Evolutionary conservation across 2,797 vertebrate species (phyloP), one percentile per base, ranked within the genome.

Genomic region (Ctenopoma kingsleyae): DNA sequence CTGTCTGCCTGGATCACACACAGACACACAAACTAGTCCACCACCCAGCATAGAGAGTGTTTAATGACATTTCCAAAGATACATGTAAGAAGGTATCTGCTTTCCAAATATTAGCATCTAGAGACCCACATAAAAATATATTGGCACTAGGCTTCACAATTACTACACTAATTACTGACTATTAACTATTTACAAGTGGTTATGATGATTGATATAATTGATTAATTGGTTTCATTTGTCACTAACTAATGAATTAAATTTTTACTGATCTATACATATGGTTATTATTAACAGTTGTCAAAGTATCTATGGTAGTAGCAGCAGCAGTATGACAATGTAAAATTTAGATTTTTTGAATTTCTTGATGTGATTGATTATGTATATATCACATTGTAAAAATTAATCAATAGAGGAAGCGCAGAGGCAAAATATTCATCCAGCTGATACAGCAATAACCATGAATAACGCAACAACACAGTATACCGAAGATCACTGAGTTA

Each of bases 1-100:
- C 88, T 93, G 94, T 92, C 93, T 84, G 89, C 83, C 81, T 68
- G 71, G 61, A 92, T 93, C 80, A 46, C 85, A 78, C 76, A 83
- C 13, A 52, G 25, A 23, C 54, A 60, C 71, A 22, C 59, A 53
- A 49, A 47, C 41, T 49, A 76, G 83, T 74, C 73, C 77, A 72
- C 56, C 59, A 48, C 22, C 73, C 23, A 68, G 49, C 59, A 85
- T 90, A 89, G 86, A 58, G 54, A 82, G 65, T 74, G 82, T 80
- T 87, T 85, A 90, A 78, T 89, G 88, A 76, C 75, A 84, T 87
- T 90, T 92, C 67, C 60, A 82, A 91, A 88, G 87, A 90, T 87
- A 84, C 35, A 85, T 60, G 47, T 85, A 82, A 70, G 63, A 83
- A 78, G 70, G 55, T 73, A 65, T 86, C 12, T 74, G 48, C 75